These are phyloP conservation scores for Drosophila hawaiiensis DNA, from an alignment of 2,888 invertebrate genomes.

Conservation along the genomic window DNA sequence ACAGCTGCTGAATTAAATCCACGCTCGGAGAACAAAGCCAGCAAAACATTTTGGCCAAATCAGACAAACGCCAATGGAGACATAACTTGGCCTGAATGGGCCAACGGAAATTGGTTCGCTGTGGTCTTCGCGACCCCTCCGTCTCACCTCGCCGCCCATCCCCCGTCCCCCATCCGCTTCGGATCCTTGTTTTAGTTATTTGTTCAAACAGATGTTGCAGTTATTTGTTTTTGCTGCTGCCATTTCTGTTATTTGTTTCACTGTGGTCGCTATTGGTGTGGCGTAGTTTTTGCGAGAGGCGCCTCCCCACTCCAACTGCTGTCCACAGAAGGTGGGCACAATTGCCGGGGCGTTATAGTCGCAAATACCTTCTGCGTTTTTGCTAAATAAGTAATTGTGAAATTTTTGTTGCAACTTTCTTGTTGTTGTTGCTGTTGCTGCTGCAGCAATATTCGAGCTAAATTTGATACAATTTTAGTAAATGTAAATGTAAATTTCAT, in stretches of 20 bases:
- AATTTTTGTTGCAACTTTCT: conserved; percentile 37
- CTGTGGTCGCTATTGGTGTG: conserved; percentile 60
- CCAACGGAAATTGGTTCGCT: conserved; percentile 57
- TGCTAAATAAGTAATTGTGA: conserved; percentile 48
- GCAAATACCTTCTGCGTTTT: conserved; percentile 34
- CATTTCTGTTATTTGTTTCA: conserved; percentile 61
- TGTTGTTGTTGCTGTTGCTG: conserved; percentile 20
- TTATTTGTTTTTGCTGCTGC: conserved; percentile 47
- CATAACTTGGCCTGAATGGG: conserved; percentile 45
- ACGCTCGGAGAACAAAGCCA: not conserved
- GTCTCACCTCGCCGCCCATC: not conserved
- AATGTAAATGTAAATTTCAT: conserved; percentile 45
- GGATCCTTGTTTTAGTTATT: conserved; percentile 71
- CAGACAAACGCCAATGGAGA: conserved; percentile 33
- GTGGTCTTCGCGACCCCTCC: conserved; percentile 31
- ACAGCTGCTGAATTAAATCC: conserved; percentile 17
- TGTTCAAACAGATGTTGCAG: conserved; percentile 75
- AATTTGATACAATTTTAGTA: conserved; percentile 37
- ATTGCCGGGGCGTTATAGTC: conserved; percentile 28
- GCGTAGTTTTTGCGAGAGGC: conserved; percentile 44
- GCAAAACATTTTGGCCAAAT: conserved; percentile 22
- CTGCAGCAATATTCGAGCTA: conserved; percentile 4
- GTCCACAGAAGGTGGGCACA: conserved; percentile 33
- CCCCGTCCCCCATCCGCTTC: conserved; percentile 7
- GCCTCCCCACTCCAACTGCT: conserved; percentile 23